These are phyloP conservation scores for Cebus imitator DNA, from an alignment of 2,113 vertebrate genomes.

Conservation along the genomic window DNA sequence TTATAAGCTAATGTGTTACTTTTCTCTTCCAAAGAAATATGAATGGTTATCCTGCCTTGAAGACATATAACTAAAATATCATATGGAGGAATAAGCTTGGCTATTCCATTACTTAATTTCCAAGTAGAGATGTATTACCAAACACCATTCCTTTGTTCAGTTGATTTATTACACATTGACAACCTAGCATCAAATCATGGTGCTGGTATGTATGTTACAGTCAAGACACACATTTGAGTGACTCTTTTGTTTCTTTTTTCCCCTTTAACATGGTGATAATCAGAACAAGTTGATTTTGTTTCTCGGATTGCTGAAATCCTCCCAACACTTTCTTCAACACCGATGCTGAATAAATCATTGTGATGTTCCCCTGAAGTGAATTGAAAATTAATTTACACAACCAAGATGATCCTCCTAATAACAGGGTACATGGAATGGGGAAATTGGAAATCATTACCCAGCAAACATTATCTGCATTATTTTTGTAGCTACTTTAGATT, in stretches of 20 bases:
- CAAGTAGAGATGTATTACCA: neutral
- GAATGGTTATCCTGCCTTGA: neutral
- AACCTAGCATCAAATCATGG: neutral
- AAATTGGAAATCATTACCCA: slow-evolving; percentile 96
- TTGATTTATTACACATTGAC: neutral
- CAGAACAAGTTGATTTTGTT: slow-evolving; percentile 91
- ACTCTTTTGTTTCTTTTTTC: slow-evolving; percentile 61
- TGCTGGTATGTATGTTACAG: neutral
- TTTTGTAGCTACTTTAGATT: slow-evolving; percentile 89
- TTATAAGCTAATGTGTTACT: neutral
- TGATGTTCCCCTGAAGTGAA: slow-evolving; percentile 94
- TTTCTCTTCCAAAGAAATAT: neutral
- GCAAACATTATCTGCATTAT: slow-evolving; percentile 95
- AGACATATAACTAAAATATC: neutral
- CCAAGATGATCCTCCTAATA: slow-evolving; percentile 93
- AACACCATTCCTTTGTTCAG: neutral
- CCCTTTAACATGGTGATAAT: slow-evolving; percentile 79
- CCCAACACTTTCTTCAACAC: slow-evolving; percentile 86
- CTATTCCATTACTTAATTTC: neutral
- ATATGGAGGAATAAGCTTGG: neutral
- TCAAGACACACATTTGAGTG: neutral
- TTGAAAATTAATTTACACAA: slow-evolving; percentile 95
- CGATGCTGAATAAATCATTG: slow-evolving; percentile 90
- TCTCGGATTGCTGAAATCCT: slow-evolving; percentile 87
- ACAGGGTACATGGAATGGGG: slow-evolving; percentile 89